These are phyloP conservation scores for Edolisoma coerulescens DNA, from an alignment of 2,113 vertebrate species.

Conservation along the genomic window DNA sequence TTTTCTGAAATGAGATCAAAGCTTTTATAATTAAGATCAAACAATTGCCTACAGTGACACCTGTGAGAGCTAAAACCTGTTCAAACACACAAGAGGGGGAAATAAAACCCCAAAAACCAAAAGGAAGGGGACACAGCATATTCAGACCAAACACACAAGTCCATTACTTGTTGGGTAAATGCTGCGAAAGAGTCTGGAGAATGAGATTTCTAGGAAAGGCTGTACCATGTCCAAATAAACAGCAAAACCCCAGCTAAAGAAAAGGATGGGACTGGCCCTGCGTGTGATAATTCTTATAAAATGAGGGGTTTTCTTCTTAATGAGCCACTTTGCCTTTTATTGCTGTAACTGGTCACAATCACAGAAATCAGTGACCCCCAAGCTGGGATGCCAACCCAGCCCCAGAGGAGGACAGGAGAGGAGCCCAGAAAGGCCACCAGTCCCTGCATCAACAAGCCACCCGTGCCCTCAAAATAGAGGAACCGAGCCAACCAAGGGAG, in stretches of 20 bases:
- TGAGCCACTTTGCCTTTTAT: not conserved
- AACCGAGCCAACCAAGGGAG: accelerated
- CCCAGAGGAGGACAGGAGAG: not conserved
- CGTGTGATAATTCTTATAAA: not conserved
- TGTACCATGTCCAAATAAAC: not conserved
- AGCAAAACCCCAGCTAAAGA: not conserved
- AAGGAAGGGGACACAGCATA: not conserved
- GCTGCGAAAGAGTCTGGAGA: not conserved
- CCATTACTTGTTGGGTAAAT: not conserved
- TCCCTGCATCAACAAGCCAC: not conserved
- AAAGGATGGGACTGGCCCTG: not conserved
- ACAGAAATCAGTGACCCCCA: not conserved
- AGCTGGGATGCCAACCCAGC: not conserved
- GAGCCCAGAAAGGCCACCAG: not conserved
- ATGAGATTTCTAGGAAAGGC: not conserved
- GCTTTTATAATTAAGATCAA: not conserved
- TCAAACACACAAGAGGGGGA: not conserved
- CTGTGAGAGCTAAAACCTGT: not conserved
- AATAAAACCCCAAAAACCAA: too few relatives aligned
- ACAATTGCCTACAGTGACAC: not conserved
- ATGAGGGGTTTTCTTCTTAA: not conserved
- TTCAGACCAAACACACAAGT: not conserved
- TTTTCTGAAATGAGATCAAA: not conserved
- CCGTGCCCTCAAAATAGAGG: not conserved
- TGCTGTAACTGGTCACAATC: not conserved